phyloP scores from a whole-genome alignment of 2,888 invertebrate species.

The Xanthorhoe spadicearia region DNA sequence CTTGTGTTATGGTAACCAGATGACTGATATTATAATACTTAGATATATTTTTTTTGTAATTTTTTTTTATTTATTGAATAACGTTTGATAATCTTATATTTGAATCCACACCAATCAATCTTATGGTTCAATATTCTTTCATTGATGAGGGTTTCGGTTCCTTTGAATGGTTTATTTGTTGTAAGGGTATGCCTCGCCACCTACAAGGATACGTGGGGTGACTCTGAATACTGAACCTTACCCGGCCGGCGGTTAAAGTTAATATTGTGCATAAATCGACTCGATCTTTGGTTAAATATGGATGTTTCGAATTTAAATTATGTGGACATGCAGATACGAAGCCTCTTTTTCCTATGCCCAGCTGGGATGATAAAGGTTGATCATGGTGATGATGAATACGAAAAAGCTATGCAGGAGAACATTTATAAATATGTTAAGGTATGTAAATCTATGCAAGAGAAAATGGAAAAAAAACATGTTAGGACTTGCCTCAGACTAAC shows the following conservation, averaged over 20 bases:
- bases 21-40: too few species aligned
- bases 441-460: too few species aligned
- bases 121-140: conserved; percentile 44
- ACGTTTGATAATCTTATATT: neutral
- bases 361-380: too few species aligned
- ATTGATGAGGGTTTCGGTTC: conserved; percentile 45
- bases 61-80: too few species aligned
- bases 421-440: too few species aligned
- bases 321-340: too few species aligned
- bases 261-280: conserved; percentile 34
- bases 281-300: conserved; percentile 12
- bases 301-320: conserved; percentile 11
- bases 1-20: too few species aligned
- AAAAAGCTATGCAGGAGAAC: too few species aligned
- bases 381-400: too few species aligned
- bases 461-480: neutral
- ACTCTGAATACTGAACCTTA: conserved; percentile 30
- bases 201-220: conserved; percentile 36
- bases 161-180: conserved; percentile 47
- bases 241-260: conserved; percentile 23
- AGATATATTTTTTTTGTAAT: too few species aligned
- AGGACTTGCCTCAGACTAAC: too few species aligned
- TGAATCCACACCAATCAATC: conserved; percentile 14
- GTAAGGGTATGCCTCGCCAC: conserved; percentile 32
- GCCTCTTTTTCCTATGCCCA: too few species aligned